Conservation (phyloP, 2,888 invertebrate genomes). For the Penaeus monodon region DNA sequence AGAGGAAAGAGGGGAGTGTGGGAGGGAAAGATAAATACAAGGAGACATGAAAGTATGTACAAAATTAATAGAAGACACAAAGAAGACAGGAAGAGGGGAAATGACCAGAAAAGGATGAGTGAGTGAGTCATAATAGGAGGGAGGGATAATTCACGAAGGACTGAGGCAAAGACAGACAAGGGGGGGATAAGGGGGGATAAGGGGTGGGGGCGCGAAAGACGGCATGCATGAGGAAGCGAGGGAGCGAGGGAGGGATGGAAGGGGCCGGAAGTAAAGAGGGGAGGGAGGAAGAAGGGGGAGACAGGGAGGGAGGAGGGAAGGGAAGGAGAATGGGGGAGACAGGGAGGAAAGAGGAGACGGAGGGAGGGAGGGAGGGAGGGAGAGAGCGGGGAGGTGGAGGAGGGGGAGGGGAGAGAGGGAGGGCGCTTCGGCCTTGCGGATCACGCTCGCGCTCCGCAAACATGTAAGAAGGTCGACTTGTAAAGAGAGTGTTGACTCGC, state of each 20-base stretch:
- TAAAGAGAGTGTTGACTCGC: too few relatives aligned
- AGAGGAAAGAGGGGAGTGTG: background rate
- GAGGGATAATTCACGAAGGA: background rate
- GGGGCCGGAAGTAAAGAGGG: too few relatives aligned
- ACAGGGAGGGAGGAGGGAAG: too few relatives aligned
- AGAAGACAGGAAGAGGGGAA: background rate
- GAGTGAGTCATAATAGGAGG: background rate
- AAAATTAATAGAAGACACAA: background rate
- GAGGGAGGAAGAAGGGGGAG: too few relatives aligned
- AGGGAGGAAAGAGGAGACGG: too few relatives aligned
- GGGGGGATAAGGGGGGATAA: too few relatives aligned
- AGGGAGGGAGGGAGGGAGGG: background rate
- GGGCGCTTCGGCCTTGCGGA: constrained; percentile 5
- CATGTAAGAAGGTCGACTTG: too few relatives aligned
- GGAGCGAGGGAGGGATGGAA: too few relatives aligned
- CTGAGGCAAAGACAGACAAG: background rate
- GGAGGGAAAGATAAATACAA: background rate
- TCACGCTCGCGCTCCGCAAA: background rate
- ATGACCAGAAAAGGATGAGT: background rate
- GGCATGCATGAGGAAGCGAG: too few relatives aligned
- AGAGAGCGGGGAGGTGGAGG: background rate
- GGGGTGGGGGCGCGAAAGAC: too few relatives aligned
- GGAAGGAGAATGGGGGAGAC: too few relatives aligned
- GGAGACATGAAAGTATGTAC: background rate
- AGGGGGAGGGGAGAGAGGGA: background rate